Evolutionary conservation across 2,113 vertebrate genomes (phyloP).

Genomic region (Menura novaehollandiae): DNA sequence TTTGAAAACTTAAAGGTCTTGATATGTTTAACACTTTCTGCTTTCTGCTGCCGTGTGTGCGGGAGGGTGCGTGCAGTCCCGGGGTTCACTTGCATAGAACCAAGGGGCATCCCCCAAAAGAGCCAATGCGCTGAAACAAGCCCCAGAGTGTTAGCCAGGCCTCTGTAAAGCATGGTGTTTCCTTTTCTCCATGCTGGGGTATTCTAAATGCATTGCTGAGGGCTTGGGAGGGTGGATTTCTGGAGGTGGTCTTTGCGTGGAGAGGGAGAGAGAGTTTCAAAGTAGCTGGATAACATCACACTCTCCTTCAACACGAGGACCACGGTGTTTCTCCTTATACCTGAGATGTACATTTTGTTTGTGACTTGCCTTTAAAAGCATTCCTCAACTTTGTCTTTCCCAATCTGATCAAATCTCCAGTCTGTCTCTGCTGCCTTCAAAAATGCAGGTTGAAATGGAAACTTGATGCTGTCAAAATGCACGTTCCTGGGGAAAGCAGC

Average conservation of each 20-base stretch:
- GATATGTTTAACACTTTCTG: not conserved
- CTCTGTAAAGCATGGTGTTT: not conserved
- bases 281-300: accelerated
- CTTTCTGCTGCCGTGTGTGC: not conserved
- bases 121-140: not conserved
- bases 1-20: conserved; percentile 97
- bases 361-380: not conserved
- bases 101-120: not conserved
- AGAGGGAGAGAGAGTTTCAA: not conserved
- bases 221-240: not conserved
- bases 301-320: not conserved
- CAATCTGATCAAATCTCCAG: not conserved
- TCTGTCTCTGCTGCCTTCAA: conserved; percentile 1
- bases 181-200: not conserved
- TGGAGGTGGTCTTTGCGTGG: not conserved
- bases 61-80: not conserved
- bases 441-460: not conserved
- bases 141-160: not conserved
- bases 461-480: not conserved
- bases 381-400: conserved; percentile 5
- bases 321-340: not conserved
- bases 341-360: not conserved
- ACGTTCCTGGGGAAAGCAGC: not conserved
- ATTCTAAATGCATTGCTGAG: conserved; percentile 34
- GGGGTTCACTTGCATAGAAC: accelerated